Percentiles rank a stretch among this genome's conserved stretches.
Evolutionary conservation across 2,797 vertebrate genomes (phyloP).

Genomic region (Diplodus sargus): DNA sequence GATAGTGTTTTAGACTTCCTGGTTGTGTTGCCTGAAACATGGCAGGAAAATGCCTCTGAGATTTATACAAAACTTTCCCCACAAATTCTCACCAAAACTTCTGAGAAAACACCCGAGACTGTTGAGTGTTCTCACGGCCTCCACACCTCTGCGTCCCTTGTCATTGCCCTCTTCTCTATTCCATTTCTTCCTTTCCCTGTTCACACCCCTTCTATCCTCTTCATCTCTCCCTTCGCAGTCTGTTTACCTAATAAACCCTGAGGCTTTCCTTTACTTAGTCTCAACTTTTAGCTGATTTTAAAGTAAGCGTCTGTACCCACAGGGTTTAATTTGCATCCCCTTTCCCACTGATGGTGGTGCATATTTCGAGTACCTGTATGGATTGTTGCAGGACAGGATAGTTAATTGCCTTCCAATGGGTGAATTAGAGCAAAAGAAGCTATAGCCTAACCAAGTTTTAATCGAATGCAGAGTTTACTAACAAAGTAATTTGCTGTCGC

Average conservation of each 20-base stretch:
- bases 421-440: constrained; percentile 30
- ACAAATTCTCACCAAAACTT: background rate
- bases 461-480: constrained; percentile 42
- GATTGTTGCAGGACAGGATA: constrained; percentile 42
- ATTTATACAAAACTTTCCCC: no score
- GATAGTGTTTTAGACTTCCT: no score
- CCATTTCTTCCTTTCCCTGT: background rate
- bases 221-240: background rate
- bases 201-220: background rate
- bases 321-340: constrained; percentile 52
- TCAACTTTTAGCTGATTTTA: constrained; percentile 27
- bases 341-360: constrained; percentile 14
- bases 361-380: constrained; percentile 41
- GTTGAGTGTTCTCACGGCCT: background rate
- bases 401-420: constrained; percentile 52
- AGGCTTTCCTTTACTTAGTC: constrained; percentile 14
- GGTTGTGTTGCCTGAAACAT: no score
- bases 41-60: no score
- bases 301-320: constrained; percentile 21
- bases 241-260: constrained; percentile 32
- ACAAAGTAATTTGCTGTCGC: constrained; percentile 41
- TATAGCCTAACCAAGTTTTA: constrained; percentile 36
- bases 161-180: constrained; percentile 6
- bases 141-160: constrained; percentile 6
- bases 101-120: background rate